Evolutionary conservation across 2,113 vertebrate genomes (phyloP).

Genomic region (Lepidiolamprologus cunningtoni): DNA sequence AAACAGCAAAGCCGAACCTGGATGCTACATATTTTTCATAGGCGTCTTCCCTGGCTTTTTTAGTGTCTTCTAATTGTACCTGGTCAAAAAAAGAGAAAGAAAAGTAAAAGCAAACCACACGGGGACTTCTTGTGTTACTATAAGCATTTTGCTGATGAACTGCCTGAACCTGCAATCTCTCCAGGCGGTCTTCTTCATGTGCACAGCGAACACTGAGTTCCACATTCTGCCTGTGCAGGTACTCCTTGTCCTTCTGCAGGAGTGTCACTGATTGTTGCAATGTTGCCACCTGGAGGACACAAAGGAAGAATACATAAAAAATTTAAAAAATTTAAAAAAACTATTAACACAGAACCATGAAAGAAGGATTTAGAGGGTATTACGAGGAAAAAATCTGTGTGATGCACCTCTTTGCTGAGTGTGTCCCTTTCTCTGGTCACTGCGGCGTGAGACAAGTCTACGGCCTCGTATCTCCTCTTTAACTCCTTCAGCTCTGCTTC

Average conservation of each 20-base stretch:
- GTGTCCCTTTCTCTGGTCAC: conserved; percentile 81
- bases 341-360: not conserved
- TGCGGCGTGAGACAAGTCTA: conserved; percentile 76
- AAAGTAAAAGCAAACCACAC: not conserved
- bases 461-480: conserved; percentile 76
- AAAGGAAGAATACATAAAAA: not conserved
- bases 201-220: conserved; percentile 89
- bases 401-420: conserved; percentile 83
- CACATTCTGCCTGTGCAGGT: conserved; percentile 88
- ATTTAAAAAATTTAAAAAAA: too few species aligned
- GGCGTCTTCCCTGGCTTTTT: conserved; percentile 87
- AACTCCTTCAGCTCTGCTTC: conserved; percentile 81
- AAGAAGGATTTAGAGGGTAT: not conserved
- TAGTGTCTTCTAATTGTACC: conserved; percentile 85
- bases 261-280: conserved; percentile 85
- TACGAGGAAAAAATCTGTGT: not conserved
- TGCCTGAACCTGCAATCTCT: conserved; percentile 75
- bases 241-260: conserved; percentile 96
- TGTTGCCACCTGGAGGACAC: conserved; percentile 71
- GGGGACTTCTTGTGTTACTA: not conserved
- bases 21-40: conserved; percentile 95
- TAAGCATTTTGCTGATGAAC: not conserved
- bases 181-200: conserved; percentile 88
- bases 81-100: conserved; percentile 34
- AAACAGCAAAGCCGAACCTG: conserved; percentile 67